Evolutionary conservation across 2,113 vertebrate genomes (phyloP), one percentile per base, ranked within the genome.

Genomic region (Rhabdomys dilectus): DNA sequence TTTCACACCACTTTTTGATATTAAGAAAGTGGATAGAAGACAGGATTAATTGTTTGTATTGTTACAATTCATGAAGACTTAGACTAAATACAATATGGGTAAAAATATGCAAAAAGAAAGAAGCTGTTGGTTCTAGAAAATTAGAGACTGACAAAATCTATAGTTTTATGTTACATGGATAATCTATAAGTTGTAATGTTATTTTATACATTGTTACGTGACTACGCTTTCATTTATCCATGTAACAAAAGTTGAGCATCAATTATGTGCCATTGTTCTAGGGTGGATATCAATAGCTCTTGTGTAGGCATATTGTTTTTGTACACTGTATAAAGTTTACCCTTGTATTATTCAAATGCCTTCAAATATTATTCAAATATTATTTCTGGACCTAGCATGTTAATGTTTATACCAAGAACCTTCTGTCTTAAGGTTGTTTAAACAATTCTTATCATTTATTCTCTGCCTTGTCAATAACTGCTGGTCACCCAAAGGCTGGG

Each of bases 1-100:
- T 91, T 97, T 96, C 76, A 91, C 22, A 81, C 81, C 2, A 13
- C 53, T 93, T 93, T 48, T 87, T 89, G 90, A 97, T 94, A 96
- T 94, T 92, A 94, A 90, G 85, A 96, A 92, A 94, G 31, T 91
- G 19, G 34, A 94, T 86, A 26, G 80, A 88, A 92, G 45, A 87
- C 48, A 91, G 62, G 75, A 70, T 80, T 93, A 89, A 91, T 34
- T 75, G 89, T 82, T 48, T 56, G 3, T 75, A 75, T 84, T 58
- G 53, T 91, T 85, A 97, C 42, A 94, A 96, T 93, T 89, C 31
- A 70, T 45, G n/a, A 94, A 89, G 42, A 88, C 58, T 64, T 84
- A 94, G 24, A 90, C 10, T n/a, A 91, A 89, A 80, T 68, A 58
- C 26, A 72, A 77, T 76, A 92, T 70, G 24, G 42, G 26, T 22